Evolutionary conservation across 2,797 vertebrate genomes (phyloP), one percentile per base, ranked within the genome.

Genomic region (Enoplosus armatus): DNA sequence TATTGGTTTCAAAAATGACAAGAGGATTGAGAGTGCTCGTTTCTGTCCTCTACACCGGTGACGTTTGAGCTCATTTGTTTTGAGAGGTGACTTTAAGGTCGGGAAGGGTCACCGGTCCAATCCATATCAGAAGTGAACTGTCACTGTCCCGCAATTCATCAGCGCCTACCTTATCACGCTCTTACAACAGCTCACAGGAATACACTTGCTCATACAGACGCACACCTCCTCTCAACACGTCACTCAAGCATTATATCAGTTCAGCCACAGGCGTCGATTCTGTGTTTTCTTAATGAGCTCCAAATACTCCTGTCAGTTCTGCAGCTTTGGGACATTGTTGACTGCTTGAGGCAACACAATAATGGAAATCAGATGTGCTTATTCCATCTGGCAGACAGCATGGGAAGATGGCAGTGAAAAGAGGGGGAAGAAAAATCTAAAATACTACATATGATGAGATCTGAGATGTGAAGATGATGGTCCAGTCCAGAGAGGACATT

Each of bases 1-100:
- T 67, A 72, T 20, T 65, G 53, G 29, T 73, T 83, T 70, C 33
- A 33, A 50, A 55, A 69, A 68, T 54, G 43, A 79, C 70, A 80
- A 29, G 50, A 73, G 71, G 58, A 77, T 75, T 12, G 39, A 59
- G 71, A 31, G 51, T 1, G 4, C 24, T 45, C 20, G 3, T 68
- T 22, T 61, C 27, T 45, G 56, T 80, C 20, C 51, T 70, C 39
- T 50, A 48, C 14, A 27, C 10, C 3, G 12, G 33, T 11, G 33
- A 53, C 22, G n/a, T 53, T 55, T 41, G n/a, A 45, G 47, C 27
- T 61, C 50, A 65, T 86, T 87, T 68, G 33, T 76, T 77, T 47
- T 56, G 39, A 69, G 53, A 59, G 43, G 60, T 64, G 48, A 59
- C 75, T 45, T 6, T 7, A 35, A 61, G 70, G 50, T 71, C 63